A percentile compares a stretch with the other conserved stretches of the same genome.
Conservation (phyloP, 1,140 invertebrate species). For the Drosophila grimshawi region DNA sequence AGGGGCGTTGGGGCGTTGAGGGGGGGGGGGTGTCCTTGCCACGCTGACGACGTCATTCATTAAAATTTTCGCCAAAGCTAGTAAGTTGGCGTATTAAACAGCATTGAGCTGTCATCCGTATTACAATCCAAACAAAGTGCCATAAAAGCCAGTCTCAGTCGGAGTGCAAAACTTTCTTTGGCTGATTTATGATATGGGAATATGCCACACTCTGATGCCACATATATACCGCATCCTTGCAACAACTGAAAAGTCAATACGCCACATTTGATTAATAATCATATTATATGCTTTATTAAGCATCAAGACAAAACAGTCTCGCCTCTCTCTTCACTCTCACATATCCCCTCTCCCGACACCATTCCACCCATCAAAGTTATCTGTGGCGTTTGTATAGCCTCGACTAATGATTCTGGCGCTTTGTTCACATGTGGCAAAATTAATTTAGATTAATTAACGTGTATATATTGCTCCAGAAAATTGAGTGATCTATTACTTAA, state of each 20-base stretch:
- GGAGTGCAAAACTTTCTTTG: constrained; percentile 65
- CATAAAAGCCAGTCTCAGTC: constrained; percentile 67
- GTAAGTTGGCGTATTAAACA: constrained; percentile 77
- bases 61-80: constrained; percentile 68
- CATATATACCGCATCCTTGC: constrained; percentile 14
- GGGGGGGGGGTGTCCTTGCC: constrained; percentile 52
- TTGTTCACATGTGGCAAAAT: constrained; percentile 20
- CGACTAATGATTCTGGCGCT: constrained; percentile 20
- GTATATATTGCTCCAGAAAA: constrained; percentile 1
- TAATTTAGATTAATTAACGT: constrained; percentile 46
- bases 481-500: neutral
- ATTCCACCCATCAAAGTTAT: neutral
- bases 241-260: constrained; percentile 76
- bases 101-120: constrained; percentile 78
- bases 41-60: constrained; percentile 75
- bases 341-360: neutral
- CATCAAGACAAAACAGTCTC: constrained; percentile 41
- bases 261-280: constrained; percentile 76
- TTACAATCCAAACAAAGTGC: constrained; percentile 76
- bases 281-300: constrained; percentile 82
- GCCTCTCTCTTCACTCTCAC: neutral
- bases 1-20: neutral
- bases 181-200: constrained; percentile 42
- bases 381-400: constrained; percentile 23
- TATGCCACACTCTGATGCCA: constrained; percentile 7